These are phyloP conservation scores for Scleropages formosus DNA, from an alignment of 2,797 vertebrate species.

Conservation along the genomic window DNA sequence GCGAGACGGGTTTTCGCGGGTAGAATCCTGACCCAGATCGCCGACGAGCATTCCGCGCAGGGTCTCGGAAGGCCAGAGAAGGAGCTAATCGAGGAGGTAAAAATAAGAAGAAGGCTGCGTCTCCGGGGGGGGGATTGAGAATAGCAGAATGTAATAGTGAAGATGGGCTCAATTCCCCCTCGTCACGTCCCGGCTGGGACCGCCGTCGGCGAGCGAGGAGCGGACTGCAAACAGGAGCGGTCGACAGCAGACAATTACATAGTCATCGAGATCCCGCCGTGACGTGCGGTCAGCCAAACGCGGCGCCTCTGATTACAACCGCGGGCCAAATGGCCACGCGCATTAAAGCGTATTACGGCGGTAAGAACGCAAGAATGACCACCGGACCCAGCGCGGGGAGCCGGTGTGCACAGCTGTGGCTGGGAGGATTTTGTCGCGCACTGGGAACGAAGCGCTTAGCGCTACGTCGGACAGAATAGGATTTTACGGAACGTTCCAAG, in stretches of 20 bases:
- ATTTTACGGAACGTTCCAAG: background rate
- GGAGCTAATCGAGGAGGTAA: constrained; percentile 48
- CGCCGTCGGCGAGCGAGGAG: constrained; percentile 18
- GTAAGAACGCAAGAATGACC: background rate
- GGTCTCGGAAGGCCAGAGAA: constrained; percentile 34
- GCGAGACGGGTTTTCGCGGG: constrained; percentile 38
- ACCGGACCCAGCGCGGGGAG: background rate
- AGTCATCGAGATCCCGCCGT: background rate
- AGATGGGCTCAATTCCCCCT: constrained; percentile 38
- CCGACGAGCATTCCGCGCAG: constrained; percentile 35
- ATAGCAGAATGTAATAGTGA: constrained; percentile 39
- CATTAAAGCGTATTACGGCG: constrained; percentile 35
- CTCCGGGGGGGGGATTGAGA: constrained; percentile 48
- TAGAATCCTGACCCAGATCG: constrained; percentile 43
- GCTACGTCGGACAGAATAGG: background rate
- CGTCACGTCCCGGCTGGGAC: constrained; percentile 35
- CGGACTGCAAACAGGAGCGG: constrained; percentile 7
- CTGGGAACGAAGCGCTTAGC: background rate
- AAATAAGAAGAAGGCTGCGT: constrained; percentile 58
- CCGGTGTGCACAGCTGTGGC: background rate
- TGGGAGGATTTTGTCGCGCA: background rate
- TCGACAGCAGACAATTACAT: background rate
- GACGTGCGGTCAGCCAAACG: background rate
- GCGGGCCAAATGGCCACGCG: constrained; percentile 28
- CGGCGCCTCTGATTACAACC: background rate